Percentiles rank a stretch among this genome's conserved stretches.
These are phyloP conservation scores for Chydorus sphaericus DNA, from an alignment of 2,888 invertebrate genomes.

Conservation along the genomic window DNA sequence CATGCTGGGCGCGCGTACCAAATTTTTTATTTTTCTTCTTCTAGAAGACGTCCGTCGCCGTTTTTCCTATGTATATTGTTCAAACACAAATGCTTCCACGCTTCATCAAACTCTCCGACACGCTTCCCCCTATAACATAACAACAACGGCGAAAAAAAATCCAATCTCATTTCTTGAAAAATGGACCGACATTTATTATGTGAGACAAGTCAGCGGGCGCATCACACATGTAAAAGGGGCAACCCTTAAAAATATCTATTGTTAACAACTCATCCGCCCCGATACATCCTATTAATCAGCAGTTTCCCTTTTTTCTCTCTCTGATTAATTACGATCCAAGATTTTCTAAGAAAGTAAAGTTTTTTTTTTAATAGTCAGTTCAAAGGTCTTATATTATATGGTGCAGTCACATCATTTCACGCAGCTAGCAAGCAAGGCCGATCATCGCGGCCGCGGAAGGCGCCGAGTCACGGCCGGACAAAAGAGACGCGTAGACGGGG, in stretches of 20 bases:
- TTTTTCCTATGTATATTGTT: background rate
- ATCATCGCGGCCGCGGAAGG: no score
- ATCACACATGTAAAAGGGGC: background rate
- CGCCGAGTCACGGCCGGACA: background rate
- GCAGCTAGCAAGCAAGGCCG: no score
- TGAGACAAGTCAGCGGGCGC: slow-evolving; percentile 2
- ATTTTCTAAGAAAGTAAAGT: no score
- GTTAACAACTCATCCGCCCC: no score
- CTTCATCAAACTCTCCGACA: slow-evolving; percentile 5
- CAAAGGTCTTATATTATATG: no score
- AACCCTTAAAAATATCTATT: no score
- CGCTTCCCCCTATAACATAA: background rate
- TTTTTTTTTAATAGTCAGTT: no score
- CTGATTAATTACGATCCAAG: no score
- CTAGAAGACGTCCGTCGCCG: background rate
- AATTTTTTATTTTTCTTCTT: background rate
- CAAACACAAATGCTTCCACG: slow-evolving; percentile 4
- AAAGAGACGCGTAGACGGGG: background rate
- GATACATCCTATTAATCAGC: slow-evolving; percentile 2
- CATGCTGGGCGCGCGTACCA: slow-evolving; percentile 5
- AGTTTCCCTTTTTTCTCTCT: background rate
- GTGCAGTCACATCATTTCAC: no score
- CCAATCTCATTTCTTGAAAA: background rate
- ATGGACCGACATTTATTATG: background rate
- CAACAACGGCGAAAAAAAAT: background rate